phyloP scores from a whole-genome alignment of 2,797 vertebrate species.

The Urocyon cinereoargenteus region DNA sequence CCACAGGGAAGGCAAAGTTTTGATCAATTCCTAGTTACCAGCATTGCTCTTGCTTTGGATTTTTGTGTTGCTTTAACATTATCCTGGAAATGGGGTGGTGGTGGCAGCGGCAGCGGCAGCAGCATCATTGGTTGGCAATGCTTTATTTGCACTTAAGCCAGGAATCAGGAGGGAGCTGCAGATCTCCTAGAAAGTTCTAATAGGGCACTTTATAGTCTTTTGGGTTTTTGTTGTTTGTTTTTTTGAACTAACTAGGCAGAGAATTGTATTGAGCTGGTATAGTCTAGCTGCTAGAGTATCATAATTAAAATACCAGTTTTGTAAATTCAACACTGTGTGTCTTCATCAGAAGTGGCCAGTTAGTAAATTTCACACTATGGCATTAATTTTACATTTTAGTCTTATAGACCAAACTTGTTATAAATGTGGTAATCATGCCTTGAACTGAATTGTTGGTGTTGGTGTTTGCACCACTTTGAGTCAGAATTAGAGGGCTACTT shows the following conservation, averaged over 20 bases:
- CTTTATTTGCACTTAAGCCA: slow-evolving; percentile 44
- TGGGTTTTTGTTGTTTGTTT: background rate
- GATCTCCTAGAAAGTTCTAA: background rate
- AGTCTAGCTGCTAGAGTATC: background rate
- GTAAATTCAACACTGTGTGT: slow-evolving; percentile 2
- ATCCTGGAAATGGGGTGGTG: slow-evolving; percentile 41
- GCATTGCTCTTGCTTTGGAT: slow-evolving; percentile 68
- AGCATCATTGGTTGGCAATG: slow-evolving; percentile 54
- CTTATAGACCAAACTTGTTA: background rate
- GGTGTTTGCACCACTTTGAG: background rate
- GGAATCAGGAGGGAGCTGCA: slow-evolving; percentile 46
- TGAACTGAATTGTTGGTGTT: slow-evolving; percentile 26
- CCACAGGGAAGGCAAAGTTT: slow-evolving; percentile 78
- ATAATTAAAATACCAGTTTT: background rate
- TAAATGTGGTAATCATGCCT: slow-evolving; percentile 9
- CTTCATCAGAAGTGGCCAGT: background rate
- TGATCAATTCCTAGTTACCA: slow-evolving; percentile 29
- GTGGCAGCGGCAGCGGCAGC: slow-evolving; percentile 2
- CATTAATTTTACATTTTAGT: slow-evolving; percentile 39
- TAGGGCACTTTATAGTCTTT: background rate
- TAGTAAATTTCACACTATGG: background rate
- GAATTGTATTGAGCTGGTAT: background rate
- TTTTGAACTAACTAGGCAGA: background rate
- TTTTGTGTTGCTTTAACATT: slow-evolving; percentile 68
- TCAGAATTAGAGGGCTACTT: slow-evolving; percentile 24